These are phyloP conservation scores for Benitochromis conjunctus DNA, from an alignment of 2,113 vertebrate species.

Conservation along the genomic window DNA sequence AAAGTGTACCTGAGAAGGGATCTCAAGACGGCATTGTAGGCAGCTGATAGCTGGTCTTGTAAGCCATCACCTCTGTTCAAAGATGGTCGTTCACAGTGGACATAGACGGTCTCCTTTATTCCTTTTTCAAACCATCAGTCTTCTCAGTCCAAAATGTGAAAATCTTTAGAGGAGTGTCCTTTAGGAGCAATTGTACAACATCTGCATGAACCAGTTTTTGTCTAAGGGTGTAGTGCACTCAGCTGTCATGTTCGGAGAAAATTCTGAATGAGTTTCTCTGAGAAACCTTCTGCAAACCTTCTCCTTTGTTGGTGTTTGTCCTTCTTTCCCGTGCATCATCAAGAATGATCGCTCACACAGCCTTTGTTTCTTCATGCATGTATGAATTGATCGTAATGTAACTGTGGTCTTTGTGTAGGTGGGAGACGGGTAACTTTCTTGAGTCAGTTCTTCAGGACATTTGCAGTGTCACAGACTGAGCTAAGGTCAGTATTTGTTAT, in stretches of 20 bases:
- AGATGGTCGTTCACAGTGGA: neutral
- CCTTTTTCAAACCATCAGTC: neutral
- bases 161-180: neutral
- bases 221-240: neutral
- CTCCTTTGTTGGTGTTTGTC: neutral
- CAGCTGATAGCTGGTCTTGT: neutral
- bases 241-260: neutral
- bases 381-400: neutral
- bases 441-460: neutral
- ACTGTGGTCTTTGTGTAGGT: neutral
- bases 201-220: neutral
- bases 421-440: neutral
- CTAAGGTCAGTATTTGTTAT: neutral
- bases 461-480: neutral
- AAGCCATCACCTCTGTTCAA: neutral
- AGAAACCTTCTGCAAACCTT: neutral
- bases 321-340: neutral
- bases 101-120: neutral
- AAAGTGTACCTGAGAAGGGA: neutral
- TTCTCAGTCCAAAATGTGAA: neutral
- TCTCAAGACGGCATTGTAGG: neutral
- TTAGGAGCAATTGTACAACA: neutral
- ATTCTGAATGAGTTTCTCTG: neutral
- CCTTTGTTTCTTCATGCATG: neutral
- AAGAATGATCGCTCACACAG: neutral